Base-by-base conservation (phyloP, 2,113 vertebrate genomes). In the Gobius niger region DNA sequence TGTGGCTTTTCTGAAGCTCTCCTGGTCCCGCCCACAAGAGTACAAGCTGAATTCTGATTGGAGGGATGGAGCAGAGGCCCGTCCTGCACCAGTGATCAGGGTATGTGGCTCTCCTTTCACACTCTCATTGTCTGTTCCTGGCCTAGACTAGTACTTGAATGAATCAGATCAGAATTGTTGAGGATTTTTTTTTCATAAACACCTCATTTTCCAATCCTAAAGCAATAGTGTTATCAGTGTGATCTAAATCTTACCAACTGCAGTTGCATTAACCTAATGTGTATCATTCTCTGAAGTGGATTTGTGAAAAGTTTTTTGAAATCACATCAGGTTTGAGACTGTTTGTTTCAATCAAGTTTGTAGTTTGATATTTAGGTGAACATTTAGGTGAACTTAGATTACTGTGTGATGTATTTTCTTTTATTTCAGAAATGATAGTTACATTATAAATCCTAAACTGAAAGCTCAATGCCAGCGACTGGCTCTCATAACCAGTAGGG, bases 31-130 rank as follows among this genome's bases (percentile, higher is more conserved):
- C 83, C 78, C 54, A 67, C 57, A 41, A 76, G 80, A 74, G 66
- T 53, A 60, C 68, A 51, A 84, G 65, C 81, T 85, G 75, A 90
- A 69, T 82, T 85, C 67, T 90, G 76, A 91, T 88, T 90, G 89
- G 86, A 82, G 80, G 82, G 87, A 92, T 92, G 91, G 86, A 73
- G 78, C 74, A 82, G 73, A 87, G 68, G 6, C 83, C 88, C 41
- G 52, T 72, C 65, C 79, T 66, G 65, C 83, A 76, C 61, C 70
- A 88, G 80, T 93, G 87, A 92, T 82, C 78, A 49, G 68, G 90
- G 92, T 93, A 93, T 74, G 89, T 83, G 50, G 56, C 56, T 76
- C 51, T 73, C 4, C 54, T 70, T 78, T 65, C 50, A 51, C 46
- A 63, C 49, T 41, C 61, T 68, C 46, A 64, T 56, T 66, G 57